Percentiles rank a stretch among this genome's conserved stretches.
Evolutionary conservation across 2,888 invertebrate genomes (phyloP).

Genomic region (Nesidiocoris tenuis): DNA sequence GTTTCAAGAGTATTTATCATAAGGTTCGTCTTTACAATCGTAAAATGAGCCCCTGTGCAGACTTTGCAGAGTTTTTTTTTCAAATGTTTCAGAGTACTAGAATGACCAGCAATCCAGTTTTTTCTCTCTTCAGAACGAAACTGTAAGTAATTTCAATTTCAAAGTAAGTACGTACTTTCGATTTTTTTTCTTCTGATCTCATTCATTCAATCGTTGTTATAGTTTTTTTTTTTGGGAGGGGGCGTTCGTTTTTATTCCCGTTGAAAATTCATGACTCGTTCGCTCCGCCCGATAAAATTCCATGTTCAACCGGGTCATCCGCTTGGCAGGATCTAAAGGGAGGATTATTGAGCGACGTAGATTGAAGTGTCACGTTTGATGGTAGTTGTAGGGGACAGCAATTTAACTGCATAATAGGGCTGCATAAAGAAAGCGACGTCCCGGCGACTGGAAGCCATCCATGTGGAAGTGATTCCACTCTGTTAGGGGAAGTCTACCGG

Average conservation of each 20-base stretch:
- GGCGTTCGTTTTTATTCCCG: not conserved
- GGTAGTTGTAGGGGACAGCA: not conserved
- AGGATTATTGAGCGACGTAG: not conserved
- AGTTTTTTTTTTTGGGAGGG: no score
- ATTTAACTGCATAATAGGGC: not conserved
- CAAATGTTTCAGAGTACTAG: no score
- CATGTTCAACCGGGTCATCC: not conserved
- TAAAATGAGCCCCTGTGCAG: no score
- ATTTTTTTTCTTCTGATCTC: no score
- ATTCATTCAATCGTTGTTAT: no score
- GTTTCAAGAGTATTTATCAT: no score
- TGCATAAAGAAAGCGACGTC: not conserved
- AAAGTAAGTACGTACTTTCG: no score
- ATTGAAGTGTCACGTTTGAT: not conserved
- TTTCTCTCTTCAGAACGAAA: no score
- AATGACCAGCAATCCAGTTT: no score
- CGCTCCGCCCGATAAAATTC: not conserved
- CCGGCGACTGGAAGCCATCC: not conserved
- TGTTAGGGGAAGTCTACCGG: not conserved
- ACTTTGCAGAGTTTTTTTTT: no score
- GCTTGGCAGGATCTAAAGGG: not conserved
- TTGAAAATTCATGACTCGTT: not conserved
- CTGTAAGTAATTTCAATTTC: no score
- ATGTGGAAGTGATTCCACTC: not conserved
- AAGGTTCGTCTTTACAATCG: no score